Percentiles rank a stretch among this genome's conserved stretches.
Conservation (phyloP, 2,888 invertebrate genomes). For the Nowickia ferox region DNA sequence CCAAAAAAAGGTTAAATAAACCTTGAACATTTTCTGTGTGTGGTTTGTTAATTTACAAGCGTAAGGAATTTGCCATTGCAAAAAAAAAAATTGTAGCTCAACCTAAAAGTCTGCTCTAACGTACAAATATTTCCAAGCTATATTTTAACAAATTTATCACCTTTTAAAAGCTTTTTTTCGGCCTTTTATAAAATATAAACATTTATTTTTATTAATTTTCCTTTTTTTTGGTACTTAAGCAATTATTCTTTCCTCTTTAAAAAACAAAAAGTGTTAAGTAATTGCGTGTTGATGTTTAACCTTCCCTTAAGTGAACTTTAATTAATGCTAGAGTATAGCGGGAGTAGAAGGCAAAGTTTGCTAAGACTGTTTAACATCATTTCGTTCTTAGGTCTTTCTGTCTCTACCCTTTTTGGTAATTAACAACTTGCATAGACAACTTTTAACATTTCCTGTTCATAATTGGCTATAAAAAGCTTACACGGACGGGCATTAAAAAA, state of each 20-base stretch:
- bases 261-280: slow-evolving; percentile 47
- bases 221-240: neutral
- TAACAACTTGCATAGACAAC: slow-evolving; percentile 67
- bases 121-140: neutral
- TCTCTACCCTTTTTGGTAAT: slow-evolving; percentile 57
- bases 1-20: no score
- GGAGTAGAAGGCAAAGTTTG: slow-evolving; percentile 25
- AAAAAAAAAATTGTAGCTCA: neutral
- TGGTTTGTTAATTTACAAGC: no score
- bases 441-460: slow-evolving; percentile 66
- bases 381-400: neutral
- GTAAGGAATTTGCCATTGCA: no score
- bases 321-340: neutral
- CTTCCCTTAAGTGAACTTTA: neutral
- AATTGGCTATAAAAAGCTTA: slow-evolving; percentile 62
- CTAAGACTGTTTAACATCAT: slow-evolving; percentile 21
- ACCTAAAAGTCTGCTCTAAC: neutral
- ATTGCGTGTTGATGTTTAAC: slow-evolving; percentile 59
- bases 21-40: no score
- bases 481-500: slow-evolving; percentile 21
- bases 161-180: slow-evolving; percentile 39
- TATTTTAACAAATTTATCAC: slow-evolving; percentile 45
- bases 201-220: slow-evolving; percentile 8
- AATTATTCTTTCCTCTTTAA: neutral
- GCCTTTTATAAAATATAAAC: slow-evolving; percentile 3